A percentile compares a stretch with the other conserved stretches of the same genome.
These are phyloP conservation scores for Craterocephalus amniculus DNA, from an alignment of 2,797 vertebrate genomes.

Conservation along the genomic window DNA sequence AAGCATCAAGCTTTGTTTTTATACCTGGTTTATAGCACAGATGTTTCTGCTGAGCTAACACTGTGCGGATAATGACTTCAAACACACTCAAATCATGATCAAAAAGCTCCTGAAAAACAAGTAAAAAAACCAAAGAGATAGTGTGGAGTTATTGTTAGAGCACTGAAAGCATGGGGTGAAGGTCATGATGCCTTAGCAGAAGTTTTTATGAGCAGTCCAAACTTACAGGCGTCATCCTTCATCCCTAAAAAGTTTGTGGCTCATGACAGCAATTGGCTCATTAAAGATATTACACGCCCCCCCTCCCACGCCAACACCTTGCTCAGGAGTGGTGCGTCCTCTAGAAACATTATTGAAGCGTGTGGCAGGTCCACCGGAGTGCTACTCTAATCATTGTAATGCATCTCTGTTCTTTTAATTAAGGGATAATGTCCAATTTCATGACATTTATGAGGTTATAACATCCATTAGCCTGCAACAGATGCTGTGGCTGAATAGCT, in stretches of 20 bases:
- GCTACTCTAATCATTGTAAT: slow-evolving; percentile 85
- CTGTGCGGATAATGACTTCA: slow-evolving; percentile 71
- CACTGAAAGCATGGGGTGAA: slow-evolving; percentile 33
- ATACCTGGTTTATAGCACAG: slow-evolving; percentile 82
- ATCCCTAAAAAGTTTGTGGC: slow-evolving; percentile 58
- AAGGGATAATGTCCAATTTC: slow-evolving; percentile 89
- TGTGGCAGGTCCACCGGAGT: slow-evolving; percentile 69
- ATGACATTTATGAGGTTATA: slow-evolving; percentile 89
- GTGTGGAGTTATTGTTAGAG: background rate
- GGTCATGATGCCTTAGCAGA: slow-evolving; percentile 44
- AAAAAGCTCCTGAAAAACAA: slow-evolving; percentile 68
- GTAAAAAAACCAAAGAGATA: slow-evolving; percentile 30
- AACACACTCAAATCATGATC: slow-evolving; percentile 76
- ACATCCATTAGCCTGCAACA: slow-evolving; percentile 89
- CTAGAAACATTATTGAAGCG: slow-evolving; percentile 75
- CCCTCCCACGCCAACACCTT: slow-evolving; percentile 45
- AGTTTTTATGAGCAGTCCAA: slow-evolving; percentile 35
- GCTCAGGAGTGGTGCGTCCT: slow-evolving; percentile 56
- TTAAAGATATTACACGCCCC: slow-evolving; percentile 65
- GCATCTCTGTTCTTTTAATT: slow-evolving; percentile 90
- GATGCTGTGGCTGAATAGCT: slow-evolving; percentile 85
- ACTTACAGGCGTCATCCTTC: slow-evolving; percentile 32
- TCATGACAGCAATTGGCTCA: slow-evolving; percentile 49
- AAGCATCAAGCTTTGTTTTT: slow-evolving; percentile 78
- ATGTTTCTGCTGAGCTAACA: slow-evolving; percentile 77